These are phyloP conservation scores for Propithecus coquereli DNA, from an alignment of 2,113 vertebrate species.

Conservation along the genomic window DNA sequence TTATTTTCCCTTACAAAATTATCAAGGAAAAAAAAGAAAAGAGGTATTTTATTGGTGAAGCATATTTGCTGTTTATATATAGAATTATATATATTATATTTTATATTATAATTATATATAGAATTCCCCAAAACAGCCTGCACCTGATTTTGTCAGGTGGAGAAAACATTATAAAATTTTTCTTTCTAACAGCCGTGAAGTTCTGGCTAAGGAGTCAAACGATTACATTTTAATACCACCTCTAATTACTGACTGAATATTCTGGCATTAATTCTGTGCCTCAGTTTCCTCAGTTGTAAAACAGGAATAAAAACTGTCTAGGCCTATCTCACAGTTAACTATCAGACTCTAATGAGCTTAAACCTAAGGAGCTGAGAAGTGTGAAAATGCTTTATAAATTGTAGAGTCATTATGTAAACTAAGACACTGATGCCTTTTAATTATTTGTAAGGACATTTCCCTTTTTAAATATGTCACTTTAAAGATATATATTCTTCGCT, in stretches of 20 bases:
- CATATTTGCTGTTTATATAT: not conserved
- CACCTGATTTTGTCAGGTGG: not conserved
- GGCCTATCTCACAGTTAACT: not conserved
- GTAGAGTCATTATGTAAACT: not conserved
- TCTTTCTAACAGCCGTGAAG: not conserved
- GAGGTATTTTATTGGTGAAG: not conserved
- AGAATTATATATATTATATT: not conserved
- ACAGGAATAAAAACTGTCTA: not conserved
- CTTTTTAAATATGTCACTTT: conserved; percentile 5
- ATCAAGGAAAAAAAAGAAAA: conserved; percentile 3
- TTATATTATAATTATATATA: not conserved
- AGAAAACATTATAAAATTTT: not conserved
- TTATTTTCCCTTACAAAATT: not conserved
- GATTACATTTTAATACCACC: not conserved
- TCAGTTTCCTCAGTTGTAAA: not conserved
- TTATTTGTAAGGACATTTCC: not conserved
- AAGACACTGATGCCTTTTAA: not conserved
- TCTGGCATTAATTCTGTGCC: not conserved
- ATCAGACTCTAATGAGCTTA: not conserved
- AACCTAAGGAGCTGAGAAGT: not conserved
- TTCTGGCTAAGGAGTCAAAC: not conserved
- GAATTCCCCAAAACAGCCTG: not conserved
- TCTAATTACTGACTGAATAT: not conserved
- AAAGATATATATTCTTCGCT: not conserved
- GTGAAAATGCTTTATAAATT: not conserved